These are phyloP conservation scores for Erebia aethiops DNA, from an alignment of 2,888 invertebrate genomes.

Conservation along the genomic window DNA sequence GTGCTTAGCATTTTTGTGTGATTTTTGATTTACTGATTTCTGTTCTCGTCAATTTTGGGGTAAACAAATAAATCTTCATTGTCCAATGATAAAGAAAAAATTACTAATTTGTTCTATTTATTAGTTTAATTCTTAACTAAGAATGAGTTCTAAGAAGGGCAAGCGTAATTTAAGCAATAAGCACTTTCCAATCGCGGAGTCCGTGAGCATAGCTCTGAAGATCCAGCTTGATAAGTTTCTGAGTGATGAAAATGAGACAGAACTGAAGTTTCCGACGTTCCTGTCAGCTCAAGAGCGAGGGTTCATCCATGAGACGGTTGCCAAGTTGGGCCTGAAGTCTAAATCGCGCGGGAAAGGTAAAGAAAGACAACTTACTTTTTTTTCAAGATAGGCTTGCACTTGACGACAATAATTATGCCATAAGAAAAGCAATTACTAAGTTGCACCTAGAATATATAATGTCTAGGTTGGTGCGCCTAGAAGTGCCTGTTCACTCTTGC, in stretches of 20 bases:
- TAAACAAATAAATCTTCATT: constrained; percentile 31
- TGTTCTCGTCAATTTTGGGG: neutral
- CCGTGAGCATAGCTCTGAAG: constrained; percentile 77
- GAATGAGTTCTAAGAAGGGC: constrained; percentile 75
- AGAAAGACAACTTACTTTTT: constrained; percentile 5
- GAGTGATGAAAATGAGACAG: constrained; percentile 75
- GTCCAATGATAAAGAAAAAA: constrained; percentile 18
- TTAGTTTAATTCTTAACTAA: constrained; percentile 14
- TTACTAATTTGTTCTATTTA: constrained; percentile 11
- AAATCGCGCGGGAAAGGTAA: constrained; percentile 92
- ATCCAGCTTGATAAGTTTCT: constrained; percentile 77
- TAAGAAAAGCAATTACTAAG: no score
- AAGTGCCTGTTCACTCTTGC: no score
- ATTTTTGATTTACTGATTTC: no score
- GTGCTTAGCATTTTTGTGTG: no score
- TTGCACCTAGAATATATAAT: no score
- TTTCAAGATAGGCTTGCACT: no score
- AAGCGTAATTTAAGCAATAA: constrained; percentile 69
- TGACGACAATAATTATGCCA: no score
- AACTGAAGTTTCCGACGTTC: constrained; percentile 87
- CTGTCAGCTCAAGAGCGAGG: constrained; percentile 90
- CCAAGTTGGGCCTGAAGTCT: constrained; percentile 87
- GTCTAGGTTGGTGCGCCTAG: no score
- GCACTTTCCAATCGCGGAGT: constrained; percentile 76
- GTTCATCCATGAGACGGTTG: constrained; percentile 89